Base-by-base conservation (phyloP, 23 tunicate species). In the Halocynthia aurantium region DNA sequence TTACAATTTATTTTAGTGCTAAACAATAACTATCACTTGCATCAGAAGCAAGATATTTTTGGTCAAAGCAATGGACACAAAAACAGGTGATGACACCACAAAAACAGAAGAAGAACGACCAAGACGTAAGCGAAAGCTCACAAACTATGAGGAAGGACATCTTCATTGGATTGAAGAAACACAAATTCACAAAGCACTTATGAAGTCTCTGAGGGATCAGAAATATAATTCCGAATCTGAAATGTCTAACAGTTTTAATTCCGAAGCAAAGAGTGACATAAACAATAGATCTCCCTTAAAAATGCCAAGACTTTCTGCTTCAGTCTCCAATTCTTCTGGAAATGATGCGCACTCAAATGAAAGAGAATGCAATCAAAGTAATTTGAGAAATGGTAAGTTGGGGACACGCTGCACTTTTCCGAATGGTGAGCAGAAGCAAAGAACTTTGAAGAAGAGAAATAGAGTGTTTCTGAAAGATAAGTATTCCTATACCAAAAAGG, bases 121-220 rank as follows among this genome's bases (percentile, higher is more conserved):
- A 61, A 84, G 86, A 61, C 78, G 96, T 12, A 54, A 84, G 11
- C 82, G 96, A 52, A 89, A 89, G 55, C 67, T 76, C 8, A 82
- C 80, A 6, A 80, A 84, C 80, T 89, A 89, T 80, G 88, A 83
- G 7, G 95, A 88, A 77, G 96, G 86, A 51, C 87, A 83, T 69
- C 77, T 89, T 55, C 96, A 89, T 64, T 89, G 96, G 96, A 80
- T 84, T 8, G 96, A 89, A 80, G 88, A 89, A 80, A 55, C 83
- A 11, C 88, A 89, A 73, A 53, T 89, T 8, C 96, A 89, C 49
- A 84, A 84, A 76, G 96, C 88, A 40, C 71, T 89, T 67, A 63
- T 89, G 75, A 73, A 87, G 20, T 89, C 96, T 13, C 51, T 89
- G n/a, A 56, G 77, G 22, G 95, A 88, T 17, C 79, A 88, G 72